phyloP scores from a whole-genome alignment of 2,888 invertebrate genomes.

The Drosophila fungiperda region DNA sequence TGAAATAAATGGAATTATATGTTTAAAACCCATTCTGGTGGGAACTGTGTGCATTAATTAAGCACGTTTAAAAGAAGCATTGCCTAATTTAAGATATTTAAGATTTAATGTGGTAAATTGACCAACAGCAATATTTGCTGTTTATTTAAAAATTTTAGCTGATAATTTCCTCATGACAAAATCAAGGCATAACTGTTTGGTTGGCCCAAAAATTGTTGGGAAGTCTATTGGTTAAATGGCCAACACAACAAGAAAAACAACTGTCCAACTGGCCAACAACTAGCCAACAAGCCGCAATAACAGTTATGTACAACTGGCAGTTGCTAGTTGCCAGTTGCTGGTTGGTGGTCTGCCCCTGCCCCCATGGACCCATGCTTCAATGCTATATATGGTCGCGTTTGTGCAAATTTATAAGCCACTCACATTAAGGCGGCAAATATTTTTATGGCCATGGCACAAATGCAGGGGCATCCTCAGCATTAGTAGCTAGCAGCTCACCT shows the following conservation, averaged over 20 bases:
- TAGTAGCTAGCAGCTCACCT: slow-evolving; percentile 38
- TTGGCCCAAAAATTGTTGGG: not conserved
- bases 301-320: slow-evolving; percentile 68
- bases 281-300: slow-evolving; percentile 48
- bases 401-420: slow-evolving; percentile 79
- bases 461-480: slow-evolving; percentile 49
- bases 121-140: not conserved
- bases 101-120: not conserved
- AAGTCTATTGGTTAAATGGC: slow-evolving; percentile 25
- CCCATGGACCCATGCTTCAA: slow-evolving; percentile 38
- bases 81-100: not conserved
- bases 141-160: not conserved
- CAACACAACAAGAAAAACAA: slow-evolving; percentile 33
- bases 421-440: slow-evolving; percentile 79
- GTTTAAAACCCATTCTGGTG: not conserved
- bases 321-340: slow-evolving; percentile 33
- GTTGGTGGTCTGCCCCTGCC: slow-evolving; percentile 32
- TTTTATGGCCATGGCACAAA: slow-evolving; percentile 69
- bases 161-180: not conserved
- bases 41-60: not conserved
- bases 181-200: slow-evolving; percentile 9
- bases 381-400: slow-evolving; percentile 74
- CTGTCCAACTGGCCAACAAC: slow-evolving; percentile 27
- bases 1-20: slow-evolving; percentile 29
- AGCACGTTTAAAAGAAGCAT: not conserved